These are phyloP conservation scores for Eilema depressum DNA, from an alignment of 2,888 invertebrate species.

Conservation along the genomic window DNA sequence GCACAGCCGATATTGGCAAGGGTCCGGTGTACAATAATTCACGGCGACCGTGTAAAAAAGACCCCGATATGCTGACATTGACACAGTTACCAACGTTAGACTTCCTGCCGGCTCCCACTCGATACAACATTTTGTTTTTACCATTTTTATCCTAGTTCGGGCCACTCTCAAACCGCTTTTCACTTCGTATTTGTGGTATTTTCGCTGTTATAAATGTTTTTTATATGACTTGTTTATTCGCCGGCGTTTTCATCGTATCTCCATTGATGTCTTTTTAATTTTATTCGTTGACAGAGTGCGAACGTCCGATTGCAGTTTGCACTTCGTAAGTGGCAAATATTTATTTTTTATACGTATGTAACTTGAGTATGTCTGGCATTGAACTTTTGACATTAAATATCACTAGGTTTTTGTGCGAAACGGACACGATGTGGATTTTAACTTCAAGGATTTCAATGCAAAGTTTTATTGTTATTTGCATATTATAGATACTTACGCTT, in stretches of 20 bases:
- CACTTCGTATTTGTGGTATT: slow-evolving; percentile 61
- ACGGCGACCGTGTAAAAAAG: slow-evolving; percentile 60
- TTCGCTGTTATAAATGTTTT: slow-evolving; percentile 53
- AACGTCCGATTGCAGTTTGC: slow-evolving; percentile 48
- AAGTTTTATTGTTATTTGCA: background rate
- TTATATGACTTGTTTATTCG: slow-evolving; percentile 60
- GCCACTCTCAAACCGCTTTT: slow-evolving; percentile 65
- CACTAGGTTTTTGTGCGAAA: slow-evolving; percentile 38
- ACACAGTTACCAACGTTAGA: slow-evolving; percentile 74
- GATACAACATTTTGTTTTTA: slow-evolving; percentile 65
- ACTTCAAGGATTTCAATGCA: slow-evolving; percentile 18
- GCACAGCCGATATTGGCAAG: slow-evolving; percentile 39
- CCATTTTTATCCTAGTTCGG: slow-evolving; percentile 61
- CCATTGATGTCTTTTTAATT: slow-evolving; percentile 51
- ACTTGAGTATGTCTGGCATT: slow-evolving; percentile 35
- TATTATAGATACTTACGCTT: too few species aligned
- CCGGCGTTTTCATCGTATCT: slow-evolving; percentile 53
- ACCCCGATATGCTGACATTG: slow-evolving; percentile 78
- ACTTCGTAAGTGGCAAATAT: slow-evolving; percentile 43
- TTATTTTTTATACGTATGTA: slow-evolving; percentile 25
- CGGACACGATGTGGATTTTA: slow-evolving; percentile 24
- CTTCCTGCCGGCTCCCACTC: slow-evolving; percentile 67
- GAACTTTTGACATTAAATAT: slow-evolving; percentile 47
- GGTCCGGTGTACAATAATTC: slow-evolving; percentile 53
- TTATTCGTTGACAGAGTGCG: slow-evolving; percentile 41